These are phyloP conservation scores for Aelia acuminata DNA, from an alignment of 2,888 invertebrate species.

Conservation along the genomic window DNA sequence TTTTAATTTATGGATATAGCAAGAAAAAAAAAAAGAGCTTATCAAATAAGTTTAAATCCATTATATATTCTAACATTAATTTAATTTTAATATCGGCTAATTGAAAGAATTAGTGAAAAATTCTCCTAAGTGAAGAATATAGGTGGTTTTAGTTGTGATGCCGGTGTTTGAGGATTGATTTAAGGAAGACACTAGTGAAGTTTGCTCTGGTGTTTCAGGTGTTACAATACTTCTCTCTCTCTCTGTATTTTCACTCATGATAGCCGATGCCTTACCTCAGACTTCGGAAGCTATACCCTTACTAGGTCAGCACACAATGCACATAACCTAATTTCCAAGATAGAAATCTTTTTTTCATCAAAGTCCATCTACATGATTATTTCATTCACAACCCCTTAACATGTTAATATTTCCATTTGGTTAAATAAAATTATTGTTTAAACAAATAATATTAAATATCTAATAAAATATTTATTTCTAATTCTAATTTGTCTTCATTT, in stretches of 20 bases:
- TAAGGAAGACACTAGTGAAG: conserved; percentile 58
- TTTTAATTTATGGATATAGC: neutral
- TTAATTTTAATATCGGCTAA: conserved; percentile 6
- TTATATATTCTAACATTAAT: neutral
- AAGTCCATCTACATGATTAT: conserved; percentile 65
- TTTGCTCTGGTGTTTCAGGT: conserved; percentile 81
- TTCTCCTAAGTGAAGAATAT: neutral
- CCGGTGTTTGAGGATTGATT: conserved; percentile 42
- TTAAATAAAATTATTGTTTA: neutral
- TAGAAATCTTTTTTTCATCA: conserved; percentile 64
- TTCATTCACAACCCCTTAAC: conserved; percentile 61
- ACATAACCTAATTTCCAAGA: conserved; percentile 65
- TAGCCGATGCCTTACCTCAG: conserved; percentile 99
- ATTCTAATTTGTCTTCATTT: neutral
- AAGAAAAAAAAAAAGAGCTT: neutral
- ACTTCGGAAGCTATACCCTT: conserved; percentile 99
- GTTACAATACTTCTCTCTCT: conserved; percentile 99
- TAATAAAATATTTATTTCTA: neutral
- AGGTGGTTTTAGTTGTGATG: conserved; percentile 49
- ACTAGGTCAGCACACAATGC: conserved; percentile 80
- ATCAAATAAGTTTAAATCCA: neutral
- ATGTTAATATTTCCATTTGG: neutral
- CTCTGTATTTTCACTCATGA: conserved; percentile 99
- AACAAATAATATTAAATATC: neutral
- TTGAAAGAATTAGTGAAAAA: neutral